Conservation (phyloP, 2,888 invertebrate species). For the Nemurella pictetii region DNA sequence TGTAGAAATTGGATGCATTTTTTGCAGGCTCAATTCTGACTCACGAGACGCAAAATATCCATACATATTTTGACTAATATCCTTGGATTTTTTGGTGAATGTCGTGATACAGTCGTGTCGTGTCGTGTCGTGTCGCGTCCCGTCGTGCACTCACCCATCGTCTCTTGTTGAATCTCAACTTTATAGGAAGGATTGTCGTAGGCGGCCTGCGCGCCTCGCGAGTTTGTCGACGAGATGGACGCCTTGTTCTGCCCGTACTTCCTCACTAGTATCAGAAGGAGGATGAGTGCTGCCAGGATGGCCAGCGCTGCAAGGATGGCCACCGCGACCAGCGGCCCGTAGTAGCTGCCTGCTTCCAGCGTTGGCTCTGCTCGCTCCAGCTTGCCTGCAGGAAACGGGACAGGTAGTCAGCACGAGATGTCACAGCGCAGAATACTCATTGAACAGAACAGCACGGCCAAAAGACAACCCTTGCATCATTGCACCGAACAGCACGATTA, state of each 20-base stretch:
- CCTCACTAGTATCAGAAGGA: slow-evolving; percentile 77
- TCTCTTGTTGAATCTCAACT: slow-evolving; percentile 90
- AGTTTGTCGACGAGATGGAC: slow-evolving; percentile 76
- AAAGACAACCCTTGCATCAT: too few species aligned
- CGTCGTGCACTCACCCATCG: slow-evolving; percentile 75
- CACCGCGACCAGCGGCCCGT: slow-evolving; percentile 84
- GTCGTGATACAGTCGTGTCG: too few species aligned
- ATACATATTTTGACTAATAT: too few species aligned
- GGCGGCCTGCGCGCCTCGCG: slow-evolving; percentile 60
- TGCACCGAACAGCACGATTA: too few species aligned
- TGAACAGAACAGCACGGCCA: too few species aligned
- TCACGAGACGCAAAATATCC: too few species aligned
- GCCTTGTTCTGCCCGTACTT: slow-evolving; percentile 71
- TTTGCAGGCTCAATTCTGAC: too few species aligned
- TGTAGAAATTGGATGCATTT: too few species aligned
- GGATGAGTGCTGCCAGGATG: slow-evolving; percentile 76
- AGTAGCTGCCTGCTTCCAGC: slow-evolving; percentile 68
- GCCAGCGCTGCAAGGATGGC: slow-evolving; percentile 85
- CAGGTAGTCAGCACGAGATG: too few species aligned
- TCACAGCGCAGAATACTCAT: too few species aligned
- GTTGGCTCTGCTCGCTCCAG: slow-evolving; percentile 50
- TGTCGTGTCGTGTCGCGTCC: too few species aligned
- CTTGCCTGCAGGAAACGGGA: slow-evolving; percentile 55
- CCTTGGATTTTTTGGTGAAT: too few species aligned
- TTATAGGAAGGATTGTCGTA: slow-evolving; percentile 94